Conservation (phyloP, 2,113 vertebrate genomes). For the Strix uralensis region DNA sequence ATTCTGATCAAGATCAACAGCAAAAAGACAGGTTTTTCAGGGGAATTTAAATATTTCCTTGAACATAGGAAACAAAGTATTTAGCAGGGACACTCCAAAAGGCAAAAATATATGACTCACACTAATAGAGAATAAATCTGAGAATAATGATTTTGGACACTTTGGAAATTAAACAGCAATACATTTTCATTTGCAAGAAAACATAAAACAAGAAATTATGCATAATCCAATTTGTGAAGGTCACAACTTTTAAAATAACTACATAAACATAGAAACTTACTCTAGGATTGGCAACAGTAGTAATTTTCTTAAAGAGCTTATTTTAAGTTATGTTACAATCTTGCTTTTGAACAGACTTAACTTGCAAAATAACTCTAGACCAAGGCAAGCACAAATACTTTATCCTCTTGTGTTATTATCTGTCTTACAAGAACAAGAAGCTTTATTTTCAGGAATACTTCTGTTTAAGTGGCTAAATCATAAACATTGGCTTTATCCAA, state of each 20-base stretch:
- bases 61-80: not conserved
- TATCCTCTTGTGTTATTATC: not conserved
- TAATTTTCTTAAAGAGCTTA: not conserved
- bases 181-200: not conserved
- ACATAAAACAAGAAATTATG: not conserved
- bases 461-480: not conserved
- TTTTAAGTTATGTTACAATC: not conserved
- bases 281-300: not conserved
- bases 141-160: not conserved
- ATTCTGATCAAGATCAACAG: not conserved
- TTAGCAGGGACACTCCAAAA: not conserved
- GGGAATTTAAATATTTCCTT: not conserved
- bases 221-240: not conserved
- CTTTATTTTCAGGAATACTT: not conserved
- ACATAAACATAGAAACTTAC: not conserved
- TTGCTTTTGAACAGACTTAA: not conserved
- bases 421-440: not conserved
- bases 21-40: not conserved
- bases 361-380: not conserved
- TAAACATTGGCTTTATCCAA: not conserved
- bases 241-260: not conserved
- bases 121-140: not conserved
- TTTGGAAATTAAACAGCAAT: not conserved
- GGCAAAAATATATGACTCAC: not conserved
- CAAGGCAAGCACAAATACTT: not conserved